These are phyloP conservation scores for Selene dorsalis DNA, from an alignment of 2,797 vertebrate species.

Conservation along the genomic window DNA sequence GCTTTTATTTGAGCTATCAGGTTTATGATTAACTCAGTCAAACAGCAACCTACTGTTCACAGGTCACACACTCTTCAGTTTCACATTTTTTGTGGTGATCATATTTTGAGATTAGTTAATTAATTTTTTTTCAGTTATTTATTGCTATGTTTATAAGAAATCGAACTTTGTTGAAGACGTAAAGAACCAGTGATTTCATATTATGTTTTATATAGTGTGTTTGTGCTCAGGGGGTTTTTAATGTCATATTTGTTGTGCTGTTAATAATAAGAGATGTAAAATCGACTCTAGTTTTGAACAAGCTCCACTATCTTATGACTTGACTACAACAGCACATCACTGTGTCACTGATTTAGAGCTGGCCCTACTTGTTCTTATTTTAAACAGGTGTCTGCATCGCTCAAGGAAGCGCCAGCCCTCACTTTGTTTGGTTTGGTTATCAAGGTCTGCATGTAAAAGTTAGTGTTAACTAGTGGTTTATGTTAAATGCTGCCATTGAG, in stretches of 20 bases:
- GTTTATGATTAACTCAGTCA: slow-evolving; percentile 74
- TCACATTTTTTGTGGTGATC: slow-evolving; percentile 15
- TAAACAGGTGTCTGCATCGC: background rate
- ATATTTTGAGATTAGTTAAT: background rate
- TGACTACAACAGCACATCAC: background rate
- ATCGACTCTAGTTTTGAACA: slow-evolving; percentile 6
- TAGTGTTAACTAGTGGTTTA: background rate
- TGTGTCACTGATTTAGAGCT: slow-evolving; percentile 51
- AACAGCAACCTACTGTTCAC: slow-evolving; percentile 60
- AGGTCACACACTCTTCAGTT: slow-evolving; percentile 31
- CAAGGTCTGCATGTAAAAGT: background rate
- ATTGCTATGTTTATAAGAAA: background rate
- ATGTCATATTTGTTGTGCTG: background rate
- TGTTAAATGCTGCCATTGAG: background rate
- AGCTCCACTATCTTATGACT: background rate
- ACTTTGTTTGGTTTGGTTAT: slow-evolving; percentile 14
- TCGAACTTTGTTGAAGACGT: background rate
- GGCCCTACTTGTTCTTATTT: slow-evolving; percentile 61
- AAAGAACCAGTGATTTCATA: background rate
- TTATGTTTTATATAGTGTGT: background rate
- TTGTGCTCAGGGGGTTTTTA: background rate
- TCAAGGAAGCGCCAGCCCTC: background rate
- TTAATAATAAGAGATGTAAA: background rate
- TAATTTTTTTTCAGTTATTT: background rate
- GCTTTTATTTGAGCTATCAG: slow-evolving; percentile 37